Base-by-base conservation (phyloP, 1,140 invertebrate genomes). In the Theocolax elegans region DNA sequence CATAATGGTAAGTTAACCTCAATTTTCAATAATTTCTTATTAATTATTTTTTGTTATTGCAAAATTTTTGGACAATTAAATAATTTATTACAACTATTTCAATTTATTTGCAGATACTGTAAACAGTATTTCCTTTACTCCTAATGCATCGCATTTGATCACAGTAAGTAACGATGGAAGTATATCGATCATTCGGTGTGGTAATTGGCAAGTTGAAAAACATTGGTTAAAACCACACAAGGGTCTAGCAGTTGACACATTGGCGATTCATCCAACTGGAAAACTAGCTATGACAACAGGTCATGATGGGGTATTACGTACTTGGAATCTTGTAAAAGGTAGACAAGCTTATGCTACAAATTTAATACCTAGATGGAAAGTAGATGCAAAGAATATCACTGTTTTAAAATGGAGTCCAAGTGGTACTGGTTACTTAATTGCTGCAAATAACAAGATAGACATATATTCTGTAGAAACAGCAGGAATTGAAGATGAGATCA, bases 251-350 rank as follows among this genome's bases (percentile, higher is more conserved):
- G 89, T 95, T 0, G 90, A 90, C 56, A 88, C 89, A 48, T 82
- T 96, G 63, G 88, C 91, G 68, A 88, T 97, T 67, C 97, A 99
- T 89, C 94, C 95, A 9, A 92, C 91, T 77, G 95, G 95, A 6
- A 97, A 96, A 86, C 76, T 98, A 65, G 94, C 94, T 2, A 80
- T 99, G 7, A 94, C 95, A 17, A 88, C 97, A 17, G 95, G 95
- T 17, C 89, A 89, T 65, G 96, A 98, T 83, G 91, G 90, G 67
- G 92, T 92, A 3, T 83, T 98, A 19, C 87, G 92, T 75, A 97
- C 95, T 1, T 99, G 97, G 97, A 97, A 99, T 87, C 86, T 98
- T 67, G 87, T 98, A 0, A 97, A 96, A 86, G 96, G 96, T 0
- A 88, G 94, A 74, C 90, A 90, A 78, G 95, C 95, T 3, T 98